Evolutionary conservation across 2,113 vertebrate genomes (phyloP).

Genomic region (Cnemophilus loriae): DNA sequence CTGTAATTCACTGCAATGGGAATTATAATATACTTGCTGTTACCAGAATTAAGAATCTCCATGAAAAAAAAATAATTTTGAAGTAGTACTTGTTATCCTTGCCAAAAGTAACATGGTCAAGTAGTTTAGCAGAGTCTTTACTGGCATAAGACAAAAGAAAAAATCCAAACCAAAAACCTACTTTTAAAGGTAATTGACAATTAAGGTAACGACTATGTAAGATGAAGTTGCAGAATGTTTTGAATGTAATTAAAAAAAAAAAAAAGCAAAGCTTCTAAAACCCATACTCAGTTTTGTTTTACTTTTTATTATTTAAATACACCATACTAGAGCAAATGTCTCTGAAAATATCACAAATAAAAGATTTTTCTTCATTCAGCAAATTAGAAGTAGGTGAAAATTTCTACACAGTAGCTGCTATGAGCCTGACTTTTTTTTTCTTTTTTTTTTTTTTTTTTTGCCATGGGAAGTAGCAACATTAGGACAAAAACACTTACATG

Average conservation of each 20-base stretch:
- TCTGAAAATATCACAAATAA: constrained; percentile 99
- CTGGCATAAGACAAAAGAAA: not conserved
- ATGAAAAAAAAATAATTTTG: not conserved
- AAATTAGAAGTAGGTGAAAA: constrained; percentile 93
- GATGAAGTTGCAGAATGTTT: not conserved
- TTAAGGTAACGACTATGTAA: not conserved
- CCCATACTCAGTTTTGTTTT: constrained; percentile 77
- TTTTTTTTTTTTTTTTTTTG: constrained; percentile 55
- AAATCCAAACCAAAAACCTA: not conserved
- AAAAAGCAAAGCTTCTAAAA: constrained; percentile 59
- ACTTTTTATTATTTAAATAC: constrained; percentile 99
- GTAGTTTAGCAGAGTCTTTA: constrained; percentile 16
- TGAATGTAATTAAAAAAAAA: not conserved
- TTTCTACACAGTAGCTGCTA: constrained; percentile 93
- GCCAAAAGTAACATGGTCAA: not conserved
- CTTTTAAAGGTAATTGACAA: constrained; percentile 19
- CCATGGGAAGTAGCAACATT: constrained; percentile 87
- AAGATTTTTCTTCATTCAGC: constrained; percentile 99
- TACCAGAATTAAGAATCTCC: constrained; percentile 13
- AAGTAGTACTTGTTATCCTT: not conserved
- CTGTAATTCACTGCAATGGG: not conserved
- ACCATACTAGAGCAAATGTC: constrained; percentile 99
- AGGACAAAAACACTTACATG: constrained; percentile 98
- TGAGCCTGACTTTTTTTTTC: constrained; percentile 75
- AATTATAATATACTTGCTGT: not conserved